phyloP scores from a whole-genome alignment of 2,797 vertebrate genomes.

The Parauchenoglanis ngamensis region DNA sequence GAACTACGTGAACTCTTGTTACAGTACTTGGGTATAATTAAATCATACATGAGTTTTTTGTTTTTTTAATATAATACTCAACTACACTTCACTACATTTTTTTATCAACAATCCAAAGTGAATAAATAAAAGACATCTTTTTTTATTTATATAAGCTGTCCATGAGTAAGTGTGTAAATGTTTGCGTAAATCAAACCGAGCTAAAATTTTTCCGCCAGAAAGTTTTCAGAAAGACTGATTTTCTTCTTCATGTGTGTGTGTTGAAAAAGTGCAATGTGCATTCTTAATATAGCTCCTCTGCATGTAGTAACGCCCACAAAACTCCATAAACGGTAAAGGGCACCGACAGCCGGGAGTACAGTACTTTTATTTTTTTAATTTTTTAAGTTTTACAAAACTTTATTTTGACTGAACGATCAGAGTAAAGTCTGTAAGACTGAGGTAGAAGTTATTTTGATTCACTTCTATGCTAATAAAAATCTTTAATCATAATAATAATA shows the following conservation, averaged over 20 bases:
- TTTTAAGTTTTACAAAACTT: no score
- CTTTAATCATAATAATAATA: neutral
- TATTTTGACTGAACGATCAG: neutral
- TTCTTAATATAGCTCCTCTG: neutral
- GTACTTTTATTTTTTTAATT: no score
- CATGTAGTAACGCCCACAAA: neutral
- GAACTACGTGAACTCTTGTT: neutral
- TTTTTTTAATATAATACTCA: neutral
- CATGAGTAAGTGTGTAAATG: neutral
- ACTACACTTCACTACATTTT: neutral
- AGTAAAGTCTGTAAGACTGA: neutral
- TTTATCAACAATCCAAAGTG: neutral
- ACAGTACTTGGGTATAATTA: neutral
- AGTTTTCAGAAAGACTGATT: neutral
- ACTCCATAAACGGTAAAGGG: neutral
- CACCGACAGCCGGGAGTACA: neutral
- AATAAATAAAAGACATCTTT: neutral
- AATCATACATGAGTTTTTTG: neutral
- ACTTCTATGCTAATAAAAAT: conserved; percentile 2
- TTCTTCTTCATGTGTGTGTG: neutral
- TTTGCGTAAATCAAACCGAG: neutral
- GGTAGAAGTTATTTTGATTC: neutral
- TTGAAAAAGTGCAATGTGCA: neutral
- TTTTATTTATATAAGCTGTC: neutral
- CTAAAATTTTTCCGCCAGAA: neutral